phyloP scores from a whole-genome alignment of 2,113 vertebrate species.

The Hypanus sabinus region DNA sequence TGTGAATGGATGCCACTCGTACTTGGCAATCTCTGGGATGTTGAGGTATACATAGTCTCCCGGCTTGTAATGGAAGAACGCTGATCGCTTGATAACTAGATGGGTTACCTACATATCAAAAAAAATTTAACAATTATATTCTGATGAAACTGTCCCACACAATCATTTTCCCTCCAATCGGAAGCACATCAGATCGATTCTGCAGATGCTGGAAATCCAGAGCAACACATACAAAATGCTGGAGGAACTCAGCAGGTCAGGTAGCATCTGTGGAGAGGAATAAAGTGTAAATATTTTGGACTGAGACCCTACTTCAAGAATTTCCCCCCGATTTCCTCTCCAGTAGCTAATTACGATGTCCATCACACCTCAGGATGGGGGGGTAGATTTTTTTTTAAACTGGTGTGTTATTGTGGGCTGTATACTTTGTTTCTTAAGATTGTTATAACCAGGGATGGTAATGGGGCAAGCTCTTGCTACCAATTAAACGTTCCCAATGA shows the following conservation, averaged over 20 bases:
- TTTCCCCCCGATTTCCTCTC: not conserved
- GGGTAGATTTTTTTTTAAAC: not conserved
- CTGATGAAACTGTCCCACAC: not conserved
- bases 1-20: constrained; percentile 87
- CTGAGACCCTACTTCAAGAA: no score
- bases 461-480: no score
- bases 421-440: not conserved
- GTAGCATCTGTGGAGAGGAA: no score
- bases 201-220: no score
- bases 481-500: no score
- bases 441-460: no score
- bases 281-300: no score
- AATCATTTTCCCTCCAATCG: not conserved
- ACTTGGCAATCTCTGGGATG: constrained; percentile 71
- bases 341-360: not conserved
- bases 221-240: no score
- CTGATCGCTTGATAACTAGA: constrained; percentile 71
- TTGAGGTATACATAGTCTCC: constrained; percentile 87
- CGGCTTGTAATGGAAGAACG: constrained; percentile 73
- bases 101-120: constrained; percentile 73
- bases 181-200: no score
- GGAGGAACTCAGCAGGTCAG: no score
- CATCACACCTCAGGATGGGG: not conserved
- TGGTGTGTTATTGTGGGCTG: not conserved
- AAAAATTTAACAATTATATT: constrained; percentile 17